phyloP scores from a whole-genome alignment of 2,113 vertebrate species.

The Cyprinodon tularosa region DNA sequence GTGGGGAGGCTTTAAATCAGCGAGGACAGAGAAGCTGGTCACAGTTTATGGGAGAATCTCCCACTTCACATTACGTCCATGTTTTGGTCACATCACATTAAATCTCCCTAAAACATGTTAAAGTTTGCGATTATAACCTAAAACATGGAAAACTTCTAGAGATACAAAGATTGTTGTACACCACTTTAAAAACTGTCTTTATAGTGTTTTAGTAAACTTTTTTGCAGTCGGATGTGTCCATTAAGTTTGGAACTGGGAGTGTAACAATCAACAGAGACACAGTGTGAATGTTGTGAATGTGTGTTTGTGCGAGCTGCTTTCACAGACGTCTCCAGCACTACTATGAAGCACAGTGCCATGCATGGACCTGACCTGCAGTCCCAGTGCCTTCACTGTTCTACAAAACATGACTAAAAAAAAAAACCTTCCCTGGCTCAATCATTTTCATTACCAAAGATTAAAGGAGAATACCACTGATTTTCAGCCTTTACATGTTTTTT shows the following conservation, averaged over 20 bases:
- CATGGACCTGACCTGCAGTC: constrained; percentile 81
- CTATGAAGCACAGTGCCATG: constrained; percentile 73
- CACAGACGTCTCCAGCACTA: constrained; percentile 63
- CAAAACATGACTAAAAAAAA: constrained; percentile 35
- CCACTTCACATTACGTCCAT: neutral
- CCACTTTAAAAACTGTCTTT: neutral
- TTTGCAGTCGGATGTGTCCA: neutral
- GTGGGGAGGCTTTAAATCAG: neutral
- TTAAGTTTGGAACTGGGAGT: too few species aligned
- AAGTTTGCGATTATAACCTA: too few species aligned
- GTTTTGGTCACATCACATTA: neutral
- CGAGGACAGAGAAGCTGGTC: neutral
- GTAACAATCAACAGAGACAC: neutral
- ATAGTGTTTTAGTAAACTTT: neutral
- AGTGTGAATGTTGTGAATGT: constrained; percentile 13
- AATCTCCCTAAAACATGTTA: neutral
- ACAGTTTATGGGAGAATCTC: neutral
- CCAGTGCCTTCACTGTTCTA: constrained; percentile 60
- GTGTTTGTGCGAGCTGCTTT: constrained; percentile 52
- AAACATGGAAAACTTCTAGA: too few species aligned
- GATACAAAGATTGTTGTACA: neutral
- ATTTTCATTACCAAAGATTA: constrained; percentile 35
- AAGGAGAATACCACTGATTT: constrained; percentile 67
- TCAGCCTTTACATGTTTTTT: constrained; percentile 39
- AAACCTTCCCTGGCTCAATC: constrained; percentile 42